Evolutionary conservation across 2,113 vertebrate genomes (phyloP), one percentile per base, ranked within the genome.

Genomic region (Hypanus sabinus): DNA sequence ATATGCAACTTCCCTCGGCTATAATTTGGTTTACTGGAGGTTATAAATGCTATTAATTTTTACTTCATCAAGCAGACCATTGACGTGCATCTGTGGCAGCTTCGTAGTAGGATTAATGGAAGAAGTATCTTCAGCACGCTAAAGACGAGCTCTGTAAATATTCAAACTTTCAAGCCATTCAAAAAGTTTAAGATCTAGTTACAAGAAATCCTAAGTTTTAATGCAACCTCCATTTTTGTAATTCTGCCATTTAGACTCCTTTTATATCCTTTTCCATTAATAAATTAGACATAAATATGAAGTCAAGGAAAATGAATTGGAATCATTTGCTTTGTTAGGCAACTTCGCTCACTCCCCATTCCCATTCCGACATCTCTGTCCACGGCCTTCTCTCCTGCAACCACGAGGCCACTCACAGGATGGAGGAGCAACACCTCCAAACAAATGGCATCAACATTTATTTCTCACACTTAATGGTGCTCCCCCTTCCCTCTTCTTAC

Each of bases 1-100:
- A 96, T 94, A 94, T 94, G 93, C 83, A 60, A 94, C 94, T 95
- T 95, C 94, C 95, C 94, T 94, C 91, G 87, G 96, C 95, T 93
- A 73, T 93, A 73, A 93, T 73, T 93, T 71, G 91, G 70, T 93
- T 93, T 73, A 93, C 91, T 70, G 55, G 91, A 93, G 91, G 38
- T 55, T 93, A 70, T 93, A 93, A 93, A 93, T 38, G 91, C 46
- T 93, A 93, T 93, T 93, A 93, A 93, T 93, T 93, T 60, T 71
- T 27, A 93, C 36, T 68, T 18, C 55, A 27, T 93, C 91, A 93
- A 70, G 36, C 91, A 93, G 91, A 38, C 73, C 91, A 93, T 38
- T 71, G 91, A 93, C 65, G 46, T 3, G 71, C 36, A 3, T 73
- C 55, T 93, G 91, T 93, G 91, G 70, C 70, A 73, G 68, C 24